Base-by-base conservation (phyloP, 2,797 vertebrate species). In the Lerista edwardsae region DNA sequence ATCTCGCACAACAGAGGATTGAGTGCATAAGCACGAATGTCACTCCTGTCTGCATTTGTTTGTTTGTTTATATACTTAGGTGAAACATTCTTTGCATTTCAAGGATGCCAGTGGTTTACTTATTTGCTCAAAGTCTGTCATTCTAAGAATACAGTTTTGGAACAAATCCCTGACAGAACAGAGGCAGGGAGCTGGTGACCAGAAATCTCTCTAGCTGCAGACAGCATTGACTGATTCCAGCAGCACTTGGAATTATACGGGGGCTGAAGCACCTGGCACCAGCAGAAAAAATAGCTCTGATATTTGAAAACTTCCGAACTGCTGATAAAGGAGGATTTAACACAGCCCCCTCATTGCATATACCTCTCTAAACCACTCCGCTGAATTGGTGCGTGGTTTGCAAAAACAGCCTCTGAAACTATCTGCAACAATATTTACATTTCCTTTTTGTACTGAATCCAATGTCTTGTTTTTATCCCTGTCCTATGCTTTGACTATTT, bases 101-200 rank as follows among this genome's bases (percentile, higher is more conserved):
- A 61, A 81, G 89, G 74, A 71, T 89, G 25, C 47, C 78, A 61
- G n/a, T 81, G 68, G 88, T 73, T 80, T 92, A 67, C 88, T 94
- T 84, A 81, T 3, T 0, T 79, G 79, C 62, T 84, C 75, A 72
- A 61, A 84, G 17, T 68, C 90, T 92, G 8, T 34, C 74, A 84
- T 89, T 87, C 84, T 57, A 9, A 57, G 71, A 31, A 83, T 34
- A 90, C 87, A 83, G 79, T 75, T 91, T 80, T 88, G n/a, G 57
- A 65, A 65, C 69, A 87, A 91, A 88, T 89, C 80, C 57, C 15
- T 39, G 78, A 19, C 55, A 88, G 72, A 86, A 91, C 81, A 83
- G 88, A 92, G 12, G 2, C 64, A 86, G n/a, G 4, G 15, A 27
- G 41, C 39, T 55, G 7, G 55, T 65, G 61, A 36, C 62, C 25